Base-by-base conservation (phyloP, 2,797 vertebrate species). In the Pipistrellus nathusii region DNA sequence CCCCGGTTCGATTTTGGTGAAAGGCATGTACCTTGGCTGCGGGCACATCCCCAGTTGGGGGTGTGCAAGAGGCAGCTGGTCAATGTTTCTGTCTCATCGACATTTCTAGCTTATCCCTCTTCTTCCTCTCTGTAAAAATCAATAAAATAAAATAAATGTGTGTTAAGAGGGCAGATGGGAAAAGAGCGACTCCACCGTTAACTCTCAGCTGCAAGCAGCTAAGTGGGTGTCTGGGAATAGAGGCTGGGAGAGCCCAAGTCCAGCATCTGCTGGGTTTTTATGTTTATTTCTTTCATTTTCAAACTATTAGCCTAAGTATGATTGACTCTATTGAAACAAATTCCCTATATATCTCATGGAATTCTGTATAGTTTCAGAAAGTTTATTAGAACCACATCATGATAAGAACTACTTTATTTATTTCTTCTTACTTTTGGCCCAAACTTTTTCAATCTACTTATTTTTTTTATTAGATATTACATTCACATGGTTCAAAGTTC, bases 391-490 rank as follows among this genome's bases (percentile, higher is more conserved):
- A 2, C 46, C 48, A 21, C 12, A 4, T 13, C n/a, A 46, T 32
- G 69, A 75, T 66, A 75, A 86, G 32, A 71, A 35, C 51, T 27
- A 21, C 18, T 85, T 73, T 55, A 57, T 71, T 64, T 46, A 77
- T 72, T 91, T 82, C 32, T 32, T 94, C 68, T 59, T 57, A 75
- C 55, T 93, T 38, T 76, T 68, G 88, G 38, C 8, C 46, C 23
- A 59, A 68, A 32, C 20, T 0, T 48, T 68, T 68, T 27, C 21
- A 75, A 80, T 32, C 38, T 51, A 76, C 20, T 59, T 86, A 68
- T 44, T 71, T 25, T 25, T 89, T 55, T 89, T 32, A 44, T 35
- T 32, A 78, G 30, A 7, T 48, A 68, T 57, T 66, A 83, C 2
- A 15, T 46, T 30, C 57, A 71, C 64, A 44, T 5, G 21, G 41